phyloP scores from a whole-genome alignment of 2,888 invertebrate genomes.

The Hymenopus coronatus region DNA sequence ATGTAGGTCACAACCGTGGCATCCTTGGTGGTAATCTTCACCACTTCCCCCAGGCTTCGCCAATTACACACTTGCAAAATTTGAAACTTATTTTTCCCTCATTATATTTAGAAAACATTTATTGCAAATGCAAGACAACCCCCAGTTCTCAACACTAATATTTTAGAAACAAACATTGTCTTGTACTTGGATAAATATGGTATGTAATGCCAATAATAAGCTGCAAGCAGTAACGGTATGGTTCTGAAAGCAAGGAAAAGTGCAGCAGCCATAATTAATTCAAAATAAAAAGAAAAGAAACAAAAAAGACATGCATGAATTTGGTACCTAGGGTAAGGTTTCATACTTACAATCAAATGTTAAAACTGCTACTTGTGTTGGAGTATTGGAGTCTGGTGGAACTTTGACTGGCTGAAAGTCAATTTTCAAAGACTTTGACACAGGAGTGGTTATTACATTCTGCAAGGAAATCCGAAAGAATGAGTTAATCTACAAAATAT shows the following conservation, averaged over 20 bases:
- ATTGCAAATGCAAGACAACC: too few relatives aligned
- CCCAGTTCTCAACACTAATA: too few relatives aligned
- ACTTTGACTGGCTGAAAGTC: slow-evolving; percentile 65
- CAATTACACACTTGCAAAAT: too few relatives aligned
- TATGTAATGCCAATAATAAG: neutral
- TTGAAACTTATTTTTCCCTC: too few relatives aligned
- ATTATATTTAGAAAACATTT: too few relatives aligned
- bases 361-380: slow-evolving; percentile 63
- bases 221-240: neutral
- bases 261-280: neutral
- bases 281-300: neutral
- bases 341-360: slow-evolving; percentile 66
- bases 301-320: neutral
- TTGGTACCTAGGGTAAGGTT: neutral
- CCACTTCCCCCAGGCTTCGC: too few relatives aligned
- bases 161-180: too few relatives aligned
- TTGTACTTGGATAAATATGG: too few relatives aligned
- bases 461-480: slow-evolving; percentile 41
- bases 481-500: neutral
- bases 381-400: slow-evolving; percentile 60
- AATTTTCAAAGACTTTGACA: slow-evolving; percentile 63
- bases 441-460: slow-evolving; percentile 57
- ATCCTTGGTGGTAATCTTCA: too few relatives aligned
- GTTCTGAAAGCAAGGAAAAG: neutral
- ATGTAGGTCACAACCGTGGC: too few relatives aligned